Percentiles rank a stretch among this genome's conserved stretches.
phyloP scores from a whole-genome alignment of 2,113 vertebrate species.

The Psilopsiagon aurifrons region DNA sequence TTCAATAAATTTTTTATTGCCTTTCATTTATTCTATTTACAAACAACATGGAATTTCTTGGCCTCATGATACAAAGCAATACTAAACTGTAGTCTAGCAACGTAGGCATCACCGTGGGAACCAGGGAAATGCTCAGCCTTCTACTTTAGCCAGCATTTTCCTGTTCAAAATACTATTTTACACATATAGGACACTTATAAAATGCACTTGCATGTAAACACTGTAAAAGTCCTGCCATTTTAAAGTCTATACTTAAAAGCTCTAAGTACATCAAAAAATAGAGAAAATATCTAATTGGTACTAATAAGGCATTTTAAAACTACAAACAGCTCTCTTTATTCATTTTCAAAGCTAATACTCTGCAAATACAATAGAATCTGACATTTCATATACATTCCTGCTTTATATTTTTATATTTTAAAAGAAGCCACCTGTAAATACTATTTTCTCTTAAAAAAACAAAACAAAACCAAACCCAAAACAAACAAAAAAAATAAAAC shows the following conservation, averaged over 20 bases:
- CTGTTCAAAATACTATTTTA: conserved; percentile 84
- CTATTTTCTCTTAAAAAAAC: conserved; percentile 89
- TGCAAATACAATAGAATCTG: conserved; percentile 95
- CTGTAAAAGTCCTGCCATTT: conserved; percentile 91
- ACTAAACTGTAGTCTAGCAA: conserved; percentile 86
- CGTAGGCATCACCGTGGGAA: conserved; percentile 80
- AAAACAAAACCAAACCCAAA: conserved; percentile 58
- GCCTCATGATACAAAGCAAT: conserved; percentile 89
- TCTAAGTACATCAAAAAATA: conserved; percentile 95
- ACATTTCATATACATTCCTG: conserved; percentile 97
- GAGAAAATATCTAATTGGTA: conserved; percentile 88
- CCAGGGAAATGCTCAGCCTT: conserved; percentile 77
- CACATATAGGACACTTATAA: conserved; percentile 90
- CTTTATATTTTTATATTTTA: conserved; percentile 92
- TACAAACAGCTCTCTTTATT: conserved; percentile 92
- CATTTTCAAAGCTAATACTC: conserved; percentile 93
- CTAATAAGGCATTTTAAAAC: conserved; percentile 92
- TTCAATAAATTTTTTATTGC: conserved; percentile 94
- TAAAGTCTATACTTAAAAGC: conserved; percentile 88
- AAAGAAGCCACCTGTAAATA: conserved; percentile 94
- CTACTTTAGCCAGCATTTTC: conserved; percentile 76
- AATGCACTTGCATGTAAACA: conserved; percentile 97
- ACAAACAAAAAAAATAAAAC: conserved; percentile 69
- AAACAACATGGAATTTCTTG: conserved; percentile 89
- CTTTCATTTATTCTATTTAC: conserved; percentile 93